Base-by-base conservation (phyloP, 2,888 invertebrate species). In the Aporophyla nigra region DNA sequence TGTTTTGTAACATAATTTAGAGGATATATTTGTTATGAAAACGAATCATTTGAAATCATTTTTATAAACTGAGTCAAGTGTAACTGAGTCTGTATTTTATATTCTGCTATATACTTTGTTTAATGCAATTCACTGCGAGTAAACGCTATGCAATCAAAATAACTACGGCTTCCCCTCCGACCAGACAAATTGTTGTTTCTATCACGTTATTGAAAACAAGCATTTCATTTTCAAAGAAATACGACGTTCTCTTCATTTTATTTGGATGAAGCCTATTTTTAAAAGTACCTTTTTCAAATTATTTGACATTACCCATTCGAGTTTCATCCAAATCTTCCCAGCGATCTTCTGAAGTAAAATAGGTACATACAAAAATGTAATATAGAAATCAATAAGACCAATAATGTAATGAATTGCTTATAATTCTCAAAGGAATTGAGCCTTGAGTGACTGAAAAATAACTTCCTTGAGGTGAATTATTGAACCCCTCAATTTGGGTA, bases 111-210 rank as follows among this genome's bases (percentile, higher is more conserved):
- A 73, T 53, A 40, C 27, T 51, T 65, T 51, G 65, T 59, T 63
- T 82, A 76, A 61, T 82, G 65, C 65, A 69, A 69, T 66, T 84
- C 58, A 66, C 59, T 62, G 40, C 65, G 72, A 56, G 80, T 67
- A 63, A 71, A 61, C 61, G 53, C 14, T 66, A 40, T 51, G 58
- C 49, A 83, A 82, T 82, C 84, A 82, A 56, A 58, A 53, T 72
- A 51, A 33, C 46, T 82, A 82, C 54, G 81, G 84, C 69, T 82
- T 82, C 81, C 14, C 24, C 10, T 54, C 0, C 53, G 51, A 51
- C 83, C 21, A 62, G 21, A 58, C 72, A 83, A 82, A 70, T 83
- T 79, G 79, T 69, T 66, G 24, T 62, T 58, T 58, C 83, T 71
- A 68, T 70, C 61, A 51, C 58, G 54, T 62, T 24, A 21, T 43